Percentiles rank a stretch among this genome's conserved stretches.
Conservation (phyloP, 1,140 invertebrate species). For the Drosophila sechellia region DNA sequence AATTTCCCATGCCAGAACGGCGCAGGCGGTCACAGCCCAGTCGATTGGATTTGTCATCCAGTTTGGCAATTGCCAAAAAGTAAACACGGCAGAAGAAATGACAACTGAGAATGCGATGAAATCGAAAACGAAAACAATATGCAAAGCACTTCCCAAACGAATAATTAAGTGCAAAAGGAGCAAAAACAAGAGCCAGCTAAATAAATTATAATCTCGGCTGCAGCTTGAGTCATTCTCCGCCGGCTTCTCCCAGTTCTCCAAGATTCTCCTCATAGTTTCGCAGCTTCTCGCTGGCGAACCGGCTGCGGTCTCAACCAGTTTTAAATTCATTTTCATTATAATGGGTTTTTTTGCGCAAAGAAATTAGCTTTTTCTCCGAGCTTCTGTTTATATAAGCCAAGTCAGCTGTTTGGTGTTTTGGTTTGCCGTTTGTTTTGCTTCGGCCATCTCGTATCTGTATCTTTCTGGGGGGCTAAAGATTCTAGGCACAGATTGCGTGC, state of each 20-base stretch:
- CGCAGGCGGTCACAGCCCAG: slow-evolving; percentile 12
- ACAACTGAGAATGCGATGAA: slow-evolving; percentile 15
- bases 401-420: slow-evolving; percentile 75
- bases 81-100: slow-evolving; percentile 42
- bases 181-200: slow-evolving; percentile 25
- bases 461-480: slow-evolving; percentile 18
- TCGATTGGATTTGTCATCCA: slow-evolving; percentile 46
- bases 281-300: slow-evolving; percentile 27
- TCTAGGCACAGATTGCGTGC: slow-evolving; percentile 57
- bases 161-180: slow-evolving; percentile 54
- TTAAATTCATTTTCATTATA: slow-evolving; percentile 63
- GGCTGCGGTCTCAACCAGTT: slow-evolving; percentile 60
- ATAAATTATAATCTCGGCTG: slow-evolving; percentile 48
- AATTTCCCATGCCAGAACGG: slow-evolving; percentile 49
- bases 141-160: slow-evolving; percentile 51
- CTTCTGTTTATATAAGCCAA: slow-evolving; percentile 39
- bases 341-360: slow-evolving; percentile 53
- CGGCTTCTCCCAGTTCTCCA: slow-evolving; percentile 59
- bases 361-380: slow-evolving; percentile 27
- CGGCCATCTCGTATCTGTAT: slow-evolving; percentile 30
- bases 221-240: slow-evolving; percentile 62
- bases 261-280: slow-evolving; percentile 36
- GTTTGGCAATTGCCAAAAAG: slow-evolving; percentile 66
- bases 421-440: slow-evolving; percentile 50
- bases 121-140: slow-evolving; percentile 53